These are phyloP conservation scores for Callaeas wilsoni DNA, from an alignment of 2,113 vertebrate genomes.

Conservation along the genomic window DNA sequence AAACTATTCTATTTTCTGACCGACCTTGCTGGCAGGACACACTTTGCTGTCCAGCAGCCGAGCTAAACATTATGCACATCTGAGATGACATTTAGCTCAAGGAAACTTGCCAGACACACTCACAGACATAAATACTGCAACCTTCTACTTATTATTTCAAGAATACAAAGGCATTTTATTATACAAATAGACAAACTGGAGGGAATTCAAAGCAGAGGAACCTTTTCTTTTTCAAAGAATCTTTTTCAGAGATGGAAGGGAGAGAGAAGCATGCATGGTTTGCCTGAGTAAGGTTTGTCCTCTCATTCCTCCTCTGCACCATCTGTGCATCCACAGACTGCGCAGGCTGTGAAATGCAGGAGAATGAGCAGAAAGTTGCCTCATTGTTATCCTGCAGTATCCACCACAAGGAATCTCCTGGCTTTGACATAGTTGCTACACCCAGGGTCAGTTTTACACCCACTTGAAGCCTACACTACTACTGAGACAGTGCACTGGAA, in stretches of 20 bases:
- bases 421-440: not conserved
- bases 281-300: not conserved
- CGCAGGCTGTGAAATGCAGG: not conserved
- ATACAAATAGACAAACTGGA: not conserved
- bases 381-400: not conserved
- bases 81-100: not conserved
- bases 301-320: not conserved
- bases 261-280: not conserved
- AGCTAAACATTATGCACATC: not conserved
- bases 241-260: not conserved
- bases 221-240: not conserved
- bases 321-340: not conserved
- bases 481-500: not conserved
- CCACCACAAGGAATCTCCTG: not conserved
- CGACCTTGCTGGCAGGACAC: not conserved
- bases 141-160: not conserved
- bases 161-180: not conserved
- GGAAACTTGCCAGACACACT: not conserved
- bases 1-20: not conserved
- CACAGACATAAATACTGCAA: not conserved
- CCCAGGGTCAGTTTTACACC: not conserved
- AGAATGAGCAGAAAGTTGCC: not conserved
- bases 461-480: not conserved
- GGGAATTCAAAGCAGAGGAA: not conserved
- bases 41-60: not conserved